Conservation (phyloP, 2,888 invertebrate genomes). For the Hypomecis punctinalis region DNA sequence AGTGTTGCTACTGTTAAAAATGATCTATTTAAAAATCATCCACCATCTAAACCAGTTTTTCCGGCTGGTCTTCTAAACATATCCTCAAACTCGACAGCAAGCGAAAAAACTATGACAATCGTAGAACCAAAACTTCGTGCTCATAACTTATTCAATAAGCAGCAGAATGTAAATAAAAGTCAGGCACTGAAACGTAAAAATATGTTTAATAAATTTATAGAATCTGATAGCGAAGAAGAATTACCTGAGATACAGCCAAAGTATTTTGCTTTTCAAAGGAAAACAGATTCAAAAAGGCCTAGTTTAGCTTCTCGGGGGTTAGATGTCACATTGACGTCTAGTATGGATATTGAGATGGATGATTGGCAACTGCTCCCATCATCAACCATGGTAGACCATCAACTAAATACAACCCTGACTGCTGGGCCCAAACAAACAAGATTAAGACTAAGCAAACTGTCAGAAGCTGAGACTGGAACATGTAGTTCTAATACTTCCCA, state of each 20-base stretch:
- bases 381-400: conserved; percentile 76
- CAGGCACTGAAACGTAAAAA: conserved; percentile 64
- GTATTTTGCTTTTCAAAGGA: conserved; percentile 64
- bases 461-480: conserved; percentile 47
- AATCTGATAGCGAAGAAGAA: conserved; percentile 66
- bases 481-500: conserved; percentile 45
- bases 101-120: conserved; percentile 57
- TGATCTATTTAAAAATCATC: conserved; percentile 62
- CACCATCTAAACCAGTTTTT: conserved; percentile 60
- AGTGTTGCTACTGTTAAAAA: conserved; percentile 52
- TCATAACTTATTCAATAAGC: conserved; percentile 26
- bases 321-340: conserved; percentile 60
- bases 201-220: conserved; percentile 70
- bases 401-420: conserved; percentile 56
- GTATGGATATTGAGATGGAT: conserved; percentile 69
- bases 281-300: conserved; percentile 42
- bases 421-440: conserved; percentile 57
- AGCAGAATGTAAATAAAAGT: conserved; percentile 31
- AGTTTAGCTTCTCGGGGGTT: conserved; percentile 47
- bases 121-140: conserved; percentile 53
- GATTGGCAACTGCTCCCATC: conserved; percentile 75
- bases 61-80: conserved; percentile 64
- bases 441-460: conserved; percentile 57
- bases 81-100: conserved; percentile 62
- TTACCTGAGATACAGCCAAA: conserved; percentile 67